phyloP scores from a whole-genome alignment of 2,797 vertebrate genomes.

The Sebastes oblongus region DNA sequence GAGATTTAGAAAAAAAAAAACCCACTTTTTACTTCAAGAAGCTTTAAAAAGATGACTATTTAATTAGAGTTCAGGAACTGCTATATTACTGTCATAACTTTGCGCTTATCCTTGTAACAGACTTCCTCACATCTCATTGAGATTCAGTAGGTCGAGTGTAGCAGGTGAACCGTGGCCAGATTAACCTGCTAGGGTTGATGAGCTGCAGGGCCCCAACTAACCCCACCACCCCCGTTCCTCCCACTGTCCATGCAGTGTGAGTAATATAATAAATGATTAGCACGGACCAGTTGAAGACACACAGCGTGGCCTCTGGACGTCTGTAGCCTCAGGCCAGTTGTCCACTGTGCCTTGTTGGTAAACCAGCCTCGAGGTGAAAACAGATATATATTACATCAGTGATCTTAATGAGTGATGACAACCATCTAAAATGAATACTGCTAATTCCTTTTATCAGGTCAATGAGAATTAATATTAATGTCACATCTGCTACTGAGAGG shows the following conservation, averaged over 20 bases:
- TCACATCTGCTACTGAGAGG: too few species aligned
- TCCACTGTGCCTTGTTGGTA: too few species aligned
- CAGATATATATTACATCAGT: neutral
- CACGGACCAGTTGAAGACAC: neutral
- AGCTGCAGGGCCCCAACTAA: neutral
- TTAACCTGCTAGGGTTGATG: neutral
- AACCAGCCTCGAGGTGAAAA: neutral
- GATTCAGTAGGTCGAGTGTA: neutral
- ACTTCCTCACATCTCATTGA: neutral
- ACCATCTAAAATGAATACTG: neutral
- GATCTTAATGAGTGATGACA: neutral
- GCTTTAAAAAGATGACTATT: too few species aligned
- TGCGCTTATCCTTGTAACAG: neutral
- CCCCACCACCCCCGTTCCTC: rapidly evolving
- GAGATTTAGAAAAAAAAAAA: too few species aligned
- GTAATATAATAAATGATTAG: neutral
- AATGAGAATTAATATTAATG: too few species aligned
- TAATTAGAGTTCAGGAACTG: neutral
- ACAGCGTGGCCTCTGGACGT: too few species aligned
- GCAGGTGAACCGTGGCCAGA: neutral
- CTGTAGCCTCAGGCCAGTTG: too few species aligned
- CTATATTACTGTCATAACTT: neutral
- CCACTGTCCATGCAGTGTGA: neutral
- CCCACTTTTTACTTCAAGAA: too few species aligned
- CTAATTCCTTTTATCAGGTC: too few species aligned